Percentiles rank a stretch among this genome's conserved stretches.
Evolutionary conservation across 1,140 invertebrate genomes (phyloP).

Genomic region (Drosophila insularis): DNA sequence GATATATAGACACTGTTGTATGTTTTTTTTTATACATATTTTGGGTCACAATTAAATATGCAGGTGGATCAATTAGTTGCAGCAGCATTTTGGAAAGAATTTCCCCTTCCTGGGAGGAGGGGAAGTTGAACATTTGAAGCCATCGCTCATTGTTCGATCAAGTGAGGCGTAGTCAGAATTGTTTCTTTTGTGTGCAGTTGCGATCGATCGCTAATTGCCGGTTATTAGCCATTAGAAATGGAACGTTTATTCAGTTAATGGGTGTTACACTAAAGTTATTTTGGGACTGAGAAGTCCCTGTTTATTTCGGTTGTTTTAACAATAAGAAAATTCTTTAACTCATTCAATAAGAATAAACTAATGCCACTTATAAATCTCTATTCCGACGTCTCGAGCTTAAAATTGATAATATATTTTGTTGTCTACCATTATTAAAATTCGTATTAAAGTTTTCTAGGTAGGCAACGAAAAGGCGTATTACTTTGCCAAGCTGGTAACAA

Average conservation of each 20-base stretch:
- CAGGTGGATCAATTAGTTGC: slow-evolving; percentile 68
- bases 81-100: slow-evolving; percentile 13
- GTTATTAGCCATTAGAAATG: slow-evolving; percentile 39
- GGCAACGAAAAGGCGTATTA: too few species aligned
- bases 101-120: neutral
- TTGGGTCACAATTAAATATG: slow-evolving; percentile 52
- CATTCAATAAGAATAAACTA: neutral
- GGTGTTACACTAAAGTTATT: slow-evolving; percentile 1
- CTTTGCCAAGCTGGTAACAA: too few species aligned
- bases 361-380: slow-evolving; percentile 29
- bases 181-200: neutral
- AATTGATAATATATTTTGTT: too few species aligned
- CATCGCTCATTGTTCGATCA: slow-evolving; percentile 45
- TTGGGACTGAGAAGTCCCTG: too few species aligned
- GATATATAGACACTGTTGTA: slow-evolving; percentile 50
- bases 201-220: slow-evolving; percentile 34
- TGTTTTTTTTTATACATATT: slow-evolving; percentile 2
- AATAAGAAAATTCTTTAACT: too few species aligned
- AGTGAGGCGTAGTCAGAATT: slow-evolving; percentile 37
- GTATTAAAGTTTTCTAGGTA: too few species aligned
- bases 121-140: slow-evolving; percentile 17
- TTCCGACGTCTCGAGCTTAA: slow-evolving; percentile 28
- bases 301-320: too few species aligned
- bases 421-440: too few species aligned
- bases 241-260: slow-evolving; percentile 29